Evolutionary conservation across 2,113 vertebrate species (phyloP), one percentile per base, ranked within the genome.

Genomic region (Mugil cephalus): DNA sequence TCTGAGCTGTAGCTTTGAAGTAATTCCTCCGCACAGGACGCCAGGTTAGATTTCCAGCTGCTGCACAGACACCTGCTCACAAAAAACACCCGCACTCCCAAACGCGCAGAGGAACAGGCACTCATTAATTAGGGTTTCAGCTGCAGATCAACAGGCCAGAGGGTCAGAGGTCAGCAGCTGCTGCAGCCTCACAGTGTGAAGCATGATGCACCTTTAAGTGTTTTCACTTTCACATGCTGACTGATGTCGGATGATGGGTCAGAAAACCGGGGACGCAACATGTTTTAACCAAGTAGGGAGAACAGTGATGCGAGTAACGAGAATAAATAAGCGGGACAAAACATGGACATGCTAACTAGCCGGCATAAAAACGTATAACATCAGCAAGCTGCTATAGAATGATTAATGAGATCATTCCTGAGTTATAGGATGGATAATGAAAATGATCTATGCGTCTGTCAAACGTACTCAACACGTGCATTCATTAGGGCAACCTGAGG

Each of bases 141-240:
- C 21, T 42, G 19, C 30, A 18, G 18, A 69, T n/a, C 61, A 56
- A 19, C n/a, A 47, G 50, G 63, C 38, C 52, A 34, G 13, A 30
- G 47, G 17, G 70, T 76, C 67, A 72, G 63, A 82, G 46, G 72
- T 46, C 74, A 51, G 50, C 48, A 82, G 68, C 69, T 69, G 79
- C 18, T 45, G 18, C 34, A 13, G 36, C 39, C 60, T 50, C 18
- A 45, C 7, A n/a, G 12, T 34, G 15, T 48, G 0, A 2, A 42
- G 58, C 15, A 2, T 11, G 14, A 1, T 30, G 18, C 30, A 54
- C 10, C 34, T 34, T 2, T 1, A 34, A 19, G 12, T 15, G 38
- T 1, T 30, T 30, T 30, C 3, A 30, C 24, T 30, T 30, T 30
- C 24, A 30, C 17, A 30, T 0, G 8, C 14, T 30, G 51, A 54